Percentiles rank a stretch among this genome's conserved stretches.
These are phyloP conservation scores for Hydrochoerus hydrochaeris DNA, from an alignment of 2,113 vertebrate species.

Conservation along the genomic window DNA sequence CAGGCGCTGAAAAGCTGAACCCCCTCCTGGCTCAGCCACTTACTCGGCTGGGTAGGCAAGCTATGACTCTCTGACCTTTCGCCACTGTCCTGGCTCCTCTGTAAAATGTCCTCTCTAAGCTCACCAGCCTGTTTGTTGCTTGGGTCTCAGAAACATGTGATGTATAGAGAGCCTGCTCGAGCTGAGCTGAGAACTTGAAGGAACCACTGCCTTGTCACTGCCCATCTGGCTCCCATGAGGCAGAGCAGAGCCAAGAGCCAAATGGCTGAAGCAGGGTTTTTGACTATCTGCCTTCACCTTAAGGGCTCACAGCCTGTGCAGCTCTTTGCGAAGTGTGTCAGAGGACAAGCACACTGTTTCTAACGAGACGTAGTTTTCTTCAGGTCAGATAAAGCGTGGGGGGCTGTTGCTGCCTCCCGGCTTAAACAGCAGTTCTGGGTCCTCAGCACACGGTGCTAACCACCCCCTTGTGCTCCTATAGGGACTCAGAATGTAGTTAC, in stretches of 20 bases:
- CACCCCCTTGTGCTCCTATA: background rate
- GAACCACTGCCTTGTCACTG: background rate
- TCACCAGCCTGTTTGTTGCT: background rate
- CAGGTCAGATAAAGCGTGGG: constrained; percentile 14
- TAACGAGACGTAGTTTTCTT: constrained; percentile 63
- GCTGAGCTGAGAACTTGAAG: background rate
- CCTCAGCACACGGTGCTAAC: background rate
- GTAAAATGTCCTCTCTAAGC: background rate
- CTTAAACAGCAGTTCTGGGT: background rate
- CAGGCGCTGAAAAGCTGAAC: background rate
- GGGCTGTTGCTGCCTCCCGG: constrained; percentile 16
- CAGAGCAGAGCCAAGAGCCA: background rate
- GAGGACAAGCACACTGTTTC: background rate
- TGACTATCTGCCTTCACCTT: constrained; percentile 4
- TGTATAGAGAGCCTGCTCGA: background rate
- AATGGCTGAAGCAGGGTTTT: background rate
- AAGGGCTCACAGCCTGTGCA: background rate
- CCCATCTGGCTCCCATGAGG: background rate
- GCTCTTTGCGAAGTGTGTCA: background rate
- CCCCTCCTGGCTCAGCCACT: background rate
- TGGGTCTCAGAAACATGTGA: background rate
- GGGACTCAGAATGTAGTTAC: background rate
- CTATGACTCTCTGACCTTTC: background rate
- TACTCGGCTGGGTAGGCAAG: background rate
- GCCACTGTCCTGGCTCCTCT: background rate